phyloP scores from a whole-genome alignment of 1,140 invertebrate species.

The Cherax destructor region DNA sequence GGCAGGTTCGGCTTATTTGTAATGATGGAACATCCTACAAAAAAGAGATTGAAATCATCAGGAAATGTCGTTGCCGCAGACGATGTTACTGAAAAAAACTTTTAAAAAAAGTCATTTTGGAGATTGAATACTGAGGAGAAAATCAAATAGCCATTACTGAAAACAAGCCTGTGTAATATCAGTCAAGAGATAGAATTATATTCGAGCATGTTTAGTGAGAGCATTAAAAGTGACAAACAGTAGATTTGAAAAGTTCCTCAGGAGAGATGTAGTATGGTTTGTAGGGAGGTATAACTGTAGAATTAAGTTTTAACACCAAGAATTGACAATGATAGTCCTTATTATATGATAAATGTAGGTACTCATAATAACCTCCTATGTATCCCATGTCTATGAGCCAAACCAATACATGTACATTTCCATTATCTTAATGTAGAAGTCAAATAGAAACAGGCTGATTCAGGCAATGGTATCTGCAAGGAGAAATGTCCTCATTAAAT shows the following conservation, averaged over 20 bases:
- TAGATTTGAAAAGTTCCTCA: neutral
- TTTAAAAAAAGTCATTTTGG: neutral
- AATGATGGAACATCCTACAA: constrained; percentile 93
- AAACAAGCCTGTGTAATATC: neutral
- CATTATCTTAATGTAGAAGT: neutral
- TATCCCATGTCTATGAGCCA: constrained; percentile 10
- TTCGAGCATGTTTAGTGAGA: neutral
- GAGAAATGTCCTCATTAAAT: neutral
- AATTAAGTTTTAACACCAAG: neutral
- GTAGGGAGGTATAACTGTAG: neutral
- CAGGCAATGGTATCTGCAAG: constrained; percentile 1
- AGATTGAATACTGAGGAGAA: neutral
- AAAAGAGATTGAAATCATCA: constrained; percentile 96
- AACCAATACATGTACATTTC: constrained; percentile 38
- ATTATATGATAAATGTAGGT: constrained; percentile 14
- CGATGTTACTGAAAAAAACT: constrained; percentile 64
- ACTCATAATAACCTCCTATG: constrained; percentile 13
- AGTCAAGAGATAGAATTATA: neutral
- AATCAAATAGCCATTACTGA: neutral
- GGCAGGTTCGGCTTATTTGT: constrained; percentile 95
- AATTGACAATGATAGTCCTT: neutral
- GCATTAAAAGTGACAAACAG: neutral
- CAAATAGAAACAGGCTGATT: constrained; percentile 3
- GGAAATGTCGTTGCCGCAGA: constrained; percentile 83
- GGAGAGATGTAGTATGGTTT: neutral